Conservation (phyloP, 2,888 invertebrate genomes). For the Diaperis boleti region DNA sequence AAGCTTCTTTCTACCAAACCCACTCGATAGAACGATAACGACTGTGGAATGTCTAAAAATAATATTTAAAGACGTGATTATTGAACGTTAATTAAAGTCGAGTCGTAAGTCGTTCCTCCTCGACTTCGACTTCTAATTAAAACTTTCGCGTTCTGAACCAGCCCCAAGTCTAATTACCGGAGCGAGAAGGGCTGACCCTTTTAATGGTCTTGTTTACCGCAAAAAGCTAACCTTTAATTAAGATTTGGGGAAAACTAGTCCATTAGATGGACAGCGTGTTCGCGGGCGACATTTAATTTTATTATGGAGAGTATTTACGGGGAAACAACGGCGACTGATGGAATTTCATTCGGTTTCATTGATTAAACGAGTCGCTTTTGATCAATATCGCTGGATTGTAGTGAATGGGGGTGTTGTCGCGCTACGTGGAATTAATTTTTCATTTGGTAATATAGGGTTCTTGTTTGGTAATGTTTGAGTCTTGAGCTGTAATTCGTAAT, state of each 20-base stretch:
- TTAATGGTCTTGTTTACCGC: constrained; percentile 12
- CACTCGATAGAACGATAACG: not conserved
- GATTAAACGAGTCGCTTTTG: not conserved
- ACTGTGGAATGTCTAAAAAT: too few species aligned
- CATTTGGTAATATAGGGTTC: too few species aligned
- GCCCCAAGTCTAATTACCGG: constrained; percentile 12
- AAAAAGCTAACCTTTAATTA: constrained; percentile 13
- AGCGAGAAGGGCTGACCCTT: constrained; percentile 8
- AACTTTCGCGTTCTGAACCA: constrained; percentile 14
- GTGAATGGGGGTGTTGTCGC: too few species aligned
- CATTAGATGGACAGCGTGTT: constrained; percentile 9
- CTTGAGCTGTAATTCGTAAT: too few species aligned
- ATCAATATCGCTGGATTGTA: not conserved
- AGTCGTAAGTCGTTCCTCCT: not conserved
- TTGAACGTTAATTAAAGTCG: not conserved
- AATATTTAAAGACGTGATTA: not conserved
- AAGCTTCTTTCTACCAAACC: not conserved
- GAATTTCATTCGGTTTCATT: constrained; percentile 1
- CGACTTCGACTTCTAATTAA: constrained; percentile 8
- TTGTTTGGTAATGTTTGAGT: too few species aligned
- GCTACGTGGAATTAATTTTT: too few species aligned
- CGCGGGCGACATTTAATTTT: constrained; percentile 9
- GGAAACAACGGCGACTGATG: not conserved
- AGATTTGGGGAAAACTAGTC: constrained; percentile 12
- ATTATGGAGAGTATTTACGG: not conserved